Evolutionary conservation across 2,797 vertebrate genomes (phyloP), one percentile per base, ranked within the genome.

Genomic region (Amazonetta brasiliensis): DNA sequence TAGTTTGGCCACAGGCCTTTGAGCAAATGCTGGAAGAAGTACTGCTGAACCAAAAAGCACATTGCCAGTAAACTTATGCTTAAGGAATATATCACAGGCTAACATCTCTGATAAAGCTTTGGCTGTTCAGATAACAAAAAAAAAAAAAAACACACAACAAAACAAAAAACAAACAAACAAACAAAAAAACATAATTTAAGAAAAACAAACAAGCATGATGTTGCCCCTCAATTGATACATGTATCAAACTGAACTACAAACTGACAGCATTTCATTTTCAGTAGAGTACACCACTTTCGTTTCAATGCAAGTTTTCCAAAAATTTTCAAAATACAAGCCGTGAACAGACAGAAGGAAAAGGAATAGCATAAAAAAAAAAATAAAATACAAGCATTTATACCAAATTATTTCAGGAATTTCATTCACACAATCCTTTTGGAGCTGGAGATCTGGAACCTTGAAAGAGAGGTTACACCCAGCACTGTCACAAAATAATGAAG

Each of bases 1-100:
- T 97, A 91, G 72, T 95, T 92, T 97, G 95, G 96, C 97, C 80
- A 84, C 44, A 91, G 76, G 91, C 95, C 96, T 96, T 88, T 92
- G 83, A 97, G 80, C 37, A 92, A 97, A 90, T 50, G 54, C 66
- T 94, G 64, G 81, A 91, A 90, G 95, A 96, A 94, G 77, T 95
- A 96, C 76, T 64, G 58, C 67, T 74, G 88, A 96, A 87, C 33
- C 44, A 90, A 91, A 95, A 92, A 19, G 17, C 30, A 52, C 8
- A 31, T 39, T 96, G 77, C 46, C 50, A 56, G n/a, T 43, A 87
- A 81, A 84, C 63, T 56, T 88, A 11, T 54, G 48, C 31, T 62
- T 75, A 35, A 68, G 37, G 25, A 81, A 73, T 2, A 5, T 15
- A 59, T 9, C 20, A 72, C 21, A 78, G 52, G 16, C 39, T 88